These are phyloP conservation scores for Dipodomys merriami DNA, from an alignment of 2,113 vertebrate species.

Conservation along the genomic window DNA sequence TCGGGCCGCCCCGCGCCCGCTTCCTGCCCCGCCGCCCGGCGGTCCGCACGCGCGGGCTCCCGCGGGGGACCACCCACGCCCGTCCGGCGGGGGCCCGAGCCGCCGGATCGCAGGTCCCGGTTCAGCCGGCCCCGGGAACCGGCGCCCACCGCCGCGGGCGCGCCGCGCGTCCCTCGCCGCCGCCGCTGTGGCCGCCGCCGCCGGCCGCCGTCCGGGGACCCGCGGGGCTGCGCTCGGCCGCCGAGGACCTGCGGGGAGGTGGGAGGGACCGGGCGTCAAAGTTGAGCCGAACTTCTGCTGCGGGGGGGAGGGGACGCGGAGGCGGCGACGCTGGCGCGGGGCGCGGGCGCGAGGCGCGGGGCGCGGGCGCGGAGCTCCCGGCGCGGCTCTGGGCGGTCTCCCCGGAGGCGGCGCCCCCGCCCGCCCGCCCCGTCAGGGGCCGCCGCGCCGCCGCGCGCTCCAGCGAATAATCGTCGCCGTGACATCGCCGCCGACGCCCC, in stretches of 20 bases:
- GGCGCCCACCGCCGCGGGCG: constrained; percentile 18
- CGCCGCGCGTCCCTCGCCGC: constrained; percentile 6
- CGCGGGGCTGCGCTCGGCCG: not conserved
- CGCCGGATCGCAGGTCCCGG: not conserved
- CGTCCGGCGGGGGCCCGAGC: too few species aligned
- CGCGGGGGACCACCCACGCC: constrained; percentile 21
- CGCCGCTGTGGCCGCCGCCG: not conserved
- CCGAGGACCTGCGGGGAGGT: constrained; percentile 63
- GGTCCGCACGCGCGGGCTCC: constrained; percentile 68
- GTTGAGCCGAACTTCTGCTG: constrained; percentile 74
- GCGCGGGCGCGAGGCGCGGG: not conserved
- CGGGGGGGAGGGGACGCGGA: constrained; percentile 52
- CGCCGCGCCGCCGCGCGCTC: constrained; percentile 66
- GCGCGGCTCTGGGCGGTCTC: constrained; percentile 72
- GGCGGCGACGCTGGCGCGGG: constrained; percentile 1
- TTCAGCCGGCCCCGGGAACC: not conserved
- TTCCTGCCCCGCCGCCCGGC: constrained; percentile 70
- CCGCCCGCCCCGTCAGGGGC: constrained; percentile 73
- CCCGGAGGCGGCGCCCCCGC: constrained; percentile 56
- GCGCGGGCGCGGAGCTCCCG: constrained; percentile 61
- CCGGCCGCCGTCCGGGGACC: not conserved
- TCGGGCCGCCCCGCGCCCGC: constrained; percentile 56
- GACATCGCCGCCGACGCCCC: constrained; percentile 74
- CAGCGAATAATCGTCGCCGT: constrained; percentile 80
- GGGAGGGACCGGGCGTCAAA: constrained; percentile 70